These are phyloP conservation scores for Lampris megalopsis DNA, from an alignment of 2,113 vertebrate genomes.

Conservation along the genomic window DNA sequence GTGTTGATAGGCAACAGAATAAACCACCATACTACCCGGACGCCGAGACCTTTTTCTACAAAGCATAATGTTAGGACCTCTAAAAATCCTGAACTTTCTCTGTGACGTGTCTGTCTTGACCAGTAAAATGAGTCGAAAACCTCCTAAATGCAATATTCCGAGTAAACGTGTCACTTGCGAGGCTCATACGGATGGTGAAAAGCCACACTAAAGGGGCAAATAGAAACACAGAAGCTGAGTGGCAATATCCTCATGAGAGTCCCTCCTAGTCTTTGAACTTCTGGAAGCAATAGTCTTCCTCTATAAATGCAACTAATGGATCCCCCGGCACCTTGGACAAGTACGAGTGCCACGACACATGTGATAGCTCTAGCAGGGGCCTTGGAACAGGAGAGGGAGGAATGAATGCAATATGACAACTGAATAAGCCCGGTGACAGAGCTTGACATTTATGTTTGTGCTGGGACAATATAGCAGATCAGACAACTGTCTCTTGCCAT, in stretches of 20 bases:
- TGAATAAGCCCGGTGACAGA: constrained; percentile 71
- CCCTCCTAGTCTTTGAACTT: constrained; percentile 69
- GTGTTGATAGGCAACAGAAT: too few species aligned
- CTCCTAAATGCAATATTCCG: background rate
- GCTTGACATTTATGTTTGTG: constrained; percentile 71
- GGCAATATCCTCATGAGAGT: constrained; percentile 20
- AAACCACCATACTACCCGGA: too few species aligned
- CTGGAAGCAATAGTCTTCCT: constrained; percentile 61
- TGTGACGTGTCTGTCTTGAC: background rate
- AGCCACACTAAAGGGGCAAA: background rate
- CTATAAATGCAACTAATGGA: constrained; percentile 73
- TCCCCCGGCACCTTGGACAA: constrained; percentile 64
- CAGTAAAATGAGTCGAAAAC: background rate
- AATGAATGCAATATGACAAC: constrained; percentile 52
- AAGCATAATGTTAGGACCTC: background rate
- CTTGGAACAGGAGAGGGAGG: constrained; percentile 50
- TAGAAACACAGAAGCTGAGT: constrained; percentile 34
- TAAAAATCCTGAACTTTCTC: background rate
- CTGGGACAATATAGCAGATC: constrained; percentile 68
- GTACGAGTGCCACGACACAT: constrained; percentile 58
- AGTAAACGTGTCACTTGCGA: background rate
- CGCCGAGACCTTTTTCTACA: background rate
- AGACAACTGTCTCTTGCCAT: constrained; percentile 71
- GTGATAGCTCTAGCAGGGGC: constrained; percentile 44
- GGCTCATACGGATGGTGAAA: background rate